Evolutionary conservation across 2,888 invertebrate genomes (phyloP), one percentile per base, ranked within the genome.

Genomic region (Ligdia adustata): DNA sequence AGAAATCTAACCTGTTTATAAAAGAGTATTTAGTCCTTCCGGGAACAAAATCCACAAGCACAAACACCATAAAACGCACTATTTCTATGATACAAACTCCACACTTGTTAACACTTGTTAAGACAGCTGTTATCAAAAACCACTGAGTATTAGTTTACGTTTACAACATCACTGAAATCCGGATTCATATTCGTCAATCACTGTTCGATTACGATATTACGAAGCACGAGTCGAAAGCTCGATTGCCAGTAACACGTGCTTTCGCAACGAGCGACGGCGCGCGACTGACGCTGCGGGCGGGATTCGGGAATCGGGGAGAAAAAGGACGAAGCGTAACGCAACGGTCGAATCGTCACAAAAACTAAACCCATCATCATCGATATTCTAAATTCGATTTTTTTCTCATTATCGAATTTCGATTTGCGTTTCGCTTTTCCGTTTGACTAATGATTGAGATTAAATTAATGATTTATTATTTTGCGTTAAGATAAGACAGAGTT

Each of bases 381-480:
- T 60, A 65, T 66, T 65, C 60, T 57, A 64, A 68, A 66, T 72
- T 66, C 58, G 44, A 67, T 65, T 62, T 67, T 68, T 48, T 50
- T 34, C n/a, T 34, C 22, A 37, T 49, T 49, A 49, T 51, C 35
- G 42, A 56, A 33, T 41, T 48, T 41, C 42, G 41, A 47, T 46
- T 52, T 42, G 24, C 41, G 32, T 54, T 52, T 22, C 46, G 34
- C 41, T 41, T n/a, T 31, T 20, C 39, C 12, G 26, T 42, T 41
- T 42, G 39, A 18, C 29, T 31, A 29, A 31, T 48, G 18, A 38
- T 40, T 32, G 27, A 3, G 7, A 13, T 12, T 39, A 27, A 11
- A 29, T 11, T 18, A 34, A 20, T 16, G 24, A 26, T 39, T 45
- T 32, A 14, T 22, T 9, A 7, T 22, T 22, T 2, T 22, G 6